Percentiles rank a stretch among this genome's conserved stretches.
Evolutionary conservation across 2,888 invertebrate species (phyloP).

Genomic region (Trissolcus brochymenae): DNA sequence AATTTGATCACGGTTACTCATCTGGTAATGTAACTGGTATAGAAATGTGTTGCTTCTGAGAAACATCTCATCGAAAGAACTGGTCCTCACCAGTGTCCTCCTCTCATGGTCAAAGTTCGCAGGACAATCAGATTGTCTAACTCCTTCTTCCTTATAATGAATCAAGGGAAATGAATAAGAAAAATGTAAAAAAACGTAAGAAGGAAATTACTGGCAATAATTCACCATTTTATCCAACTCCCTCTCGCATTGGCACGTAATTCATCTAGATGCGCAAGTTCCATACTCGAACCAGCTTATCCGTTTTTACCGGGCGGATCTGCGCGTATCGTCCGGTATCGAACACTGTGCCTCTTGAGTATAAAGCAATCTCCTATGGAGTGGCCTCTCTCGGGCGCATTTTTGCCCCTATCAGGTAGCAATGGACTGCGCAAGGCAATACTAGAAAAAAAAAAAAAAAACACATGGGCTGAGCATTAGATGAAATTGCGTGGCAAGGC

Average conservation of each 20-base stretch:
- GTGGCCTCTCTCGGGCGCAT: slow-evolving; percentile 9
- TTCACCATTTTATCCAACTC: slow-evolving; percentile 29
- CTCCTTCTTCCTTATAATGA: slow-evolving; percentile 15
- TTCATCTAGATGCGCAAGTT: slow-evolving; percentile 34
- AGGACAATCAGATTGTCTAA: not conserved
- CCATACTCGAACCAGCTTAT: slow-evolving; percentile 22
- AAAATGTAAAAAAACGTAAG: slow-evolving; percentile 12
- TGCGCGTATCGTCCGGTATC: slow-evolving; percentile 21
- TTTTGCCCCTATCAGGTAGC: slow-evolving; percentile 17
- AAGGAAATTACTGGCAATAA: slow-evolving; percentile 27
- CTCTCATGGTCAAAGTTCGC: not conserved
- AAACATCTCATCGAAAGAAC: too few species aligned
- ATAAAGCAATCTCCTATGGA: slow-evolving; percentile 22
- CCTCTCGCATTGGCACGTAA: slow-evolving; percentile 40
- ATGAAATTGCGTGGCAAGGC: slow-evolving; percentile 13
- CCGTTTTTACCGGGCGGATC: slow-evolving; percentile 29
- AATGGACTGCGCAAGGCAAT: not conserved
- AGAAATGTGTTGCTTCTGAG: too few species aligned
- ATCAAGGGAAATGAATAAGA: slow-evolving; percentile 1
- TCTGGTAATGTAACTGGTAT: too few species aligned
- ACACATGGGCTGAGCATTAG: slow-evolving; percentile 6
- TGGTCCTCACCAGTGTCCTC: too few species aligned
- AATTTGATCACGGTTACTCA: too few species aligned
- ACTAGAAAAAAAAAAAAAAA: not conserved
- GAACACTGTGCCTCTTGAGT: slow-evolving; percentile 2